Evolutionary conservation across 2,888 invertebrate genomes (phyloP).

Genomic region (Lissocephala sabroskyi): DNA sequence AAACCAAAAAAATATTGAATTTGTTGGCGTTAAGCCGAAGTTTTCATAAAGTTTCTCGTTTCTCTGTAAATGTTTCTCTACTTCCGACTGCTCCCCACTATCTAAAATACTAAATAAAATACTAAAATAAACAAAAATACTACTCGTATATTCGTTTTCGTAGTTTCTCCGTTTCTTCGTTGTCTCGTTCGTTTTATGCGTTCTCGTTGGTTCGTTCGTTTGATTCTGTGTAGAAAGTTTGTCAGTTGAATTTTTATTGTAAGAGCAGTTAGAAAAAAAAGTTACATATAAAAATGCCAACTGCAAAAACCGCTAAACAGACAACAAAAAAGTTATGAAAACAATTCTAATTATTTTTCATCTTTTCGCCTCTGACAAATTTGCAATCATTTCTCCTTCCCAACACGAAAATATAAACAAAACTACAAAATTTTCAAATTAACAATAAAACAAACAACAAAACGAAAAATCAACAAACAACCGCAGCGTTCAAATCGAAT

Average conservation of each 20-base stretch:
- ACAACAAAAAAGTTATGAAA: not conserved
- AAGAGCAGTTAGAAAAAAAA: not conserved
- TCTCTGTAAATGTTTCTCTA: no score
- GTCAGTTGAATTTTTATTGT: slow-evolving; percentile 28
- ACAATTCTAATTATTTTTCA: no score
- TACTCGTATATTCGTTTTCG: slow-evolving; percentile 23
- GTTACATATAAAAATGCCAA: not conserved
- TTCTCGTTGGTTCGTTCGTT: slow-evolving; percentile 42
- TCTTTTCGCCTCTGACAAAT: slow-evolving; percentile 22
- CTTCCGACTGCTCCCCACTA: no score
- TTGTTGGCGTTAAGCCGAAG: no score
- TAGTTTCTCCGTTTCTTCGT: slow-evolving; percentile 28
- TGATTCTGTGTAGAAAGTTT: slow-evolving; percentile 28
- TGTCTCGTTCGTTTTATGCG: slow-evolving; percentile 30
- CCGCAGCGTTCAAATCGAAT: slow-evolving; percentile 21
- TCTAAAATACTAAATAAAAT: no score
- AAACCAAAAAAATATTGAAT: no score
- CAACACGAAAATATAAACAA: slow-evolving; percentile 20
- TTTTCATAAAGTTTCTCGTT: no score
- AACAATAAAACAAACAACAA: slow-evolving; percentile 2
- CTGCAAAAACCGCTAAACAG: not conserved
- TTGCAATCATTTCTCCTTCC: slow-evolving; percentile 25
- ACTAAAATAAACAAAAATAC: no score
- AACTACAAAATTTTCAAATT: slow-evolving; percentile 3
- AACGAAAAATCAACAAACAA: slow-evolving; percentile 9